phyloP scores from a whole-genome alignment of 2,888 invertebrate species.

The Serripes groenlandicus region DNA sequence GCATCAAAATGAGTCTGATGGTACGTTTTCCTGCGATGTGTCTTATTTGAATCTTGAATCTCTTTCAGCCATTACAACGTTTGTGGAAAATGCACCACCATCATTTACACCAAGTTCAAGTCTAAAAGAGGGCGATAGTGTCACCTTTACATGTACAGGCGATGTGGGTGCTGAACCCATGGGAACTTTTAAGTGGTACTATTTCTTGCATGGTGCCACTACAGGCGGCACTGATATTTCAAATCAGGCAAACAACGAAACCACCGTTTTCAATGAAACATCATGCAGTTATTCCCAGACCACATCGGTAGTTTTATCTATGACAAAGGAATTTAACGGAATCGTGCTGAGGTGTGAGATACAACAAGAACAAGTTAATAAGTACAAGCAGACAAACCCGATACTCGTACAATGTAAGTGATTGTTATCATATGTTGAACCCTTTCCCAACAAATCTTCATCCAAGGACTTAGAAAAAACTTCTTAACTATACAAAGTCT shows the following conservation, averaged over 20 bases:
- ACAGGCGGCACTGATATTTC: slow-evolving; percentile 7
- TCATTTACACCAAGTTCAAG: slow-evolving; percentile 1
- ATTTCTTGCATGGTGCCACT: slow-evolving; percentile 19
- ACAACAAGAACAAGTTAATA: slow-evolving; percentile 24
- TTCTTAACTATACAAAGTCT: background rate
- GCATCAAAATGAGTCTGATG: no score
- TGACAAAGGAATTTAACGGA: slow-evolving; percentile 27
- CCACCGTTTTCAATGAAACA: background rate
- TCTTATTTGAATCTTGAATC: background rate
- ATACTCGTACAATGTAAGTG: slow-evolving; percentile 42
- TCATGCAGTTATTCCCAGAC: slow-evolving; percentile 29
- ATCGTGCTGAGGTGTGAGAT: slow-evolving; percentile 51
- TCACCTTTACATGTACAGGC: slow-evolving; percentile 48
- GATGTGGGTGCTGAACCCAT: slow-evolving; percentile 46
- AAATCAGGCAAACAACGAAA: background rate
- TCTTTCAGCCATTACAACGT: slow-evolving; percentile 27
- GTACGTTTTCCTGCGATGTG: no score
- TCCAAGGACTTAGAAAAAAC: background rate
- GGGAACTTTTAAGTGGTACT: slow-evolving; percentile 46
- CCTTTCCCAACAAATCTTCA: no score
- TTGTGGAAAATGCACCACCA: background rate
- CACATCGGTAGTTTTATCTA: slow-evolving; percentile 37
- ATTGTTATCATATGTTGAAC: background rate
- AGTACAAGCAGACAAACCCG: slow-evolving; percentile 9
- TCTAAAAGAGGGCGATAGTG: slow-evolving; percentile 39